Percentiles rank a stretch among this genome's conserved stretches.
phyloP scores from a whole-genome alignment of 2,888 invertebrate genomes.

The Hecatera dysodea region DNA sequence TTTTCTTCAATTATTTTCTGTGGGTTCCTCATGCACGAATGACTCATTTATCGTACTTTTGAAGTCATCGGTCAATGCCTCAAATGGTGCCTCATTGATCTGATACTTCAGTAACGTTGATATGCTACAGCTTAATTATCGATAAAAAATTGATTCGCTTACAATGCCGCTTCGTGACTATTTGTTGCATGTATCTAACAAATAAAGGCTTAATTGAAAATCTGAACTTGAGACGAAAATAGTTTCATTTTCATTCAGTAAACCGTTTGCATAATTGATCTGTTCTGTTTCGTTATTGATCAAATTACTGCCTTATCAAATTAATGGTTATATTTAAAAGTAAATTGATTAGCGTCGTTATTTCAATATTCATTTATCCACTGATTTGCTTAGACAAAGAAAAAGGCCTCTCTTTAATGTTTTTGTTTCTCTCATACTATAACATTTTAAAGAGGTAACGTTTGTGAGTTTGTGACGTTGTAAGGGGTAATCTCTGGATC shows the following conservation, averaged over 20 bases:
- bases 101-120: slow-evolving; percentile 9
- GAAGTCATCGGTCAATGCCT: not conserved
- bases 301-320: not conserved
- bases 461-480: too few species aligned
- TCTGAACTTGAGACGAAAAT: slow-evolving; percentile 40
- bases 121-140: not conserved
- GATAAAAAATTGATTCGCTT: slow-evolving; percentile 22
- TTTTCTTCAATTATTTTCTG: not conserved
- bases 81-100: not conserved
- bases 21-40: too few species aligned
- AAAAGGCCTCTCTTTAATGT: too few species aligned
- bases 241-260: slow-evolving; percentile 18
- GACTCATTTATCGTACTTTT: slow-evolving; percentile 4
- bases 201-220: slow-evolving; percentile 39
- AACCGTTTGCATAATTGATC: not conserved
- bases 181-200: slow-evolving; percentile 17
- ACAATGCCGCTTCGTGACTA: slow-evolving; percentile 32
- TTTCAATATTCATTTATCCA: too few species aligned
- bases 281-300: not conserved
- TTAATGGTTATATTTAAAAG: not conserved
- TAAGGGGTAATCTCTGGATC: too few species aligned
- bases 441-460: too few species aligned
- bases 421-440: too few species aligned
- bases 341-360: not conserved
- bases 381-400: too few species aligned